A percentile compares a stretch with the other conserved stretches of the same genome.
phyloP scores from a whole-genome alignment of 2,797 vertebrate genomes.

The Zonotrichia albicollis region DNA sequence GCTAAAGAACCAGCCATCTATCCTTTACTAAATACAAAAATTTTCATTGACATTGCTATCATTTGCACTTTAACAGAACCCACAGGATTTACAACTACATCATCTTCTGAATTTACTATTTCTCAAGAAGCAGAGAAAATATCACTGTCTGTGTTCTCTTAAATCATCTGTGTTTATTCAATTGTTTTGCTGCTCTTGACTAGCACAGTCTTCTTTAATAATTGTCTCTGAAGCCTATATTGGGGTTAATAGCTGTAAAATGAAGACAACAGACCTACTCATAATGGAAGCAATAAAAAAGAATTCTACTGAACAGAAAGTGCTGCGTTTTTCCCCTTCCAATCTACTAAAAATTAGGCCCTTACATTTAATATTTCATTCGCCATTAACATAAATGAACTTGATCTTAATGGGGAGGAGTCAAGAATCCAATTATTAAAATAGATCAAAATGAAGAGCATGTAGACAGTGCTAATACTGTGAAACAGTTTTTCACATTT shows the following conservation, averaged over 20 bases:
- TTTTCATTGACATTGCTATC: not conserved
- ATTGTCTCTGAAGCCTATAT: not conserved
- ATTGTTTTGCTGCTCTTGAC: not conserved
- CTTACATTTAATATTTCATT: constrained; percentile 23
- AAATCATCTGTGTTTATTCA: constrained; percentile 9
- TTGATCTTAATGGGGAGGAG: constrained; percentile 48
- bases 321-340: not conserved
- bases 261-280: not conserved
- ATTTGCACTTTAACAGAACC: not conserved
- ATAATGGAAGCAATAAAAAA: constrained; percentile 30
- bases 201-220: not conserved
- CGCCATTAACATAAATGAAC: constrained; percentile 36
- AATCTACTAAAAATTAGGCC: constrained; percentile 14
- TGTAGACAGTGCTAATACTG: constrained; percentile 45
- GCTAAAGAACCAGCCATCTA: not conserved
- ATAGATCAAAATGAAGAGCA: constrained; percentile 57
- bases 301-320: not conserved
- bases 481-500: constrained; percentile 36
- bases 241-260: constrained; percentile 16
- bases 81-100: not conserved
- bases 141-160: not conserved
- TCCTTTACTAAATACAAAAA: not conserved
- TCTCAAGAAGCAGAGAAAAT: not conserved
- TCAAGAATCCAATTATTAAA: constrained; percentile 68
- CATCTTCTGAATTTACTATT: not conserved